These are phyloP conservation scores for Prunella fulvescens DNA, from an alignment of 2,113 vertebrate genomes.

Conservation along the genomic window DNA sequence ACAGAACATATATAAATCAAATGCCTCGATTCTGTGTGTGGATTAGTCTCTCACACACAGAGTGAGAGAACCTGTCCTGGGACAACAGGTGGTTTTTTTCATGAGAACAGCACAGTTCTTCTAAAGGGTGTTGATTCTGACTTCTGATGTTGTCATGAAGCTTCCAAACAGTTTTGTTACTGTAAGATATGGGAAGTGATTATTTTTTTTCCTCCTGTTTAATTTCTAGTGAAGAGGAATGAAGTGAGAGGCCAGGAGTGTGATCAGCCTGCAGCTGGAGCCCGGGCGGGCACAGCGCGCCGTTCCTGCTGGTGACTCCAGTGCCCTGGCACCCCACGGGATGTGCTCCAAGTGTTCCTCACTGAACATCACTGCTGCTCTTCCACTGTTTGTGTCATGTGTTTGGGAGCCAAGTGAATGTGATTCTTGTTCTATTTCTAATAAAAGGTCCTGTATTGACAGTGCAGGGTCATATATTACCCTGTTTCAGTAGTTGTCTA, in stretches of 20 bases:
- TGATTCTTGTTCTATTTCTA: background rate
- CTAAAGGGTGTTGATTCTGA: background rate
- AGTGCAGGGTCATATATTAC: background rate
- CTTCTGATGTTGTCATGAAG: background rate
- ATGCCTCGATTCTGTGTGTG: background rate
- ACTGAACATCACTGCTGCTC: background rate
- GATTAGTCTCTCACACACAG: background rate
- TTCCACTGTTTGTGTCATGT: background rate
- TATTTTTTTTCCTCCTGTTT: background rate
- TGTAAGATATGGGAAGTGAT: background rate
- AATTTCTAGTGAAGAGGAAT: background rate
- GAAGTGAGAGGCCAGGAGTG: background rate
- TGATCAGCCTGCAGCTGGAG: background rate
- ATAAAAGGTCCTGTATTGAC: background rate
- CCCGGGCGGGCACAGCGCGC: accelerated
- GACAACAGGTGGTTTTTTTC: background rate
- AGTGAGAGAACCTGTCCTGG: background rate
- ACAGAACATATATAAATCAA: background rate
- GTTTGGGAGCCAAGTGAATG: background rate
- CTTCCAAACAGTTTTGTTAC: background rate
- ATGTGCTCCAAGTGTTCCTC: background rate
- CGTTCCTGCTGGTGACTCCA: background rate
- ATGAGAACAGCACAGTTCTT: background rate
- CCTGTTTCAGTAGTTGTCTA: background rate
- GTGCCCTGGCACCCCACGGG: background rate